Base-by-base conservation (phyloP, 2,888 invertebrate genomes). In the Tetragonula carbonaria region DNA sequence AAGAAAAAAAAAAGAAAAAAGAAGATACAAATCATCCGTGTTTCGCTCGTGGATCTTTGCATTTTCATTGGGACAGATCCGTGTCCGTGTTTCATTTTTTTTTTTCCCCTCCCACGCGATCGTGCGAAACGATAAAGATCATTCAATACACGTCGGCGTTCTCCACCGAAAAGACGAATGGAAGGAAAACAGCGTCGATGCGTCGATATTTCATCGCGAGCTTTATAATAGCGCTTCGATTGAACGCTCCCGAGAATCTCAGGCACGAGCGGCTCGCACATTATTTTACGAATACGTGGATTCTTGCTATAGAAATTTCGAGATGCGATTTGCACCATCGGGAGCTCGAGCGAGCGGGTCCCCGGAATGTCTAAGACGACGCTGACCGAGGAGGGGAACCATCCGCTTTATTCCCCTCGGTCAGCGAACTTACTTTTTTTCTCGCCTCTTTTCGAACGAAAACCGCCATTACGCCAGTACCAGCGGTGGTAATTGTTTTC, bases 21-120 rank as follows among this genome's bases (percentile, higher is more conserved):
- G 50, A 71, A 45, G 5, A 50, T 67, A 77, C 77, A 78, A 85
- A 80, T 85, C 77, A 76, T 77, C 67, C 63, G 11, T 33, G 21
- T 51, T 33, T 28, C 5, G 11, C 6, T 38, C 14, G 21, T 53
- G n/a, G 33, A 50, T 68, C 55, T 82, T 74, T 70, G 82, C 67
- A 55, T 73, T 76, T 79, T 79, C 75, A 73, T 79, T 76, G 53
- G 50, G 28, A 45, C 72, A 6, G 21, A 59, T 66, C 71, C 3
- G 4, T 51, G 50, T 14, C 14, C 50, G 33, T 23, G 18, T 65
- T n/a, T 21, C 21, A 38, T 38, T 14, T 38, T 74, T n/a, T n/a
- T 28, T 16, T 23, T 16, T 16, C 23, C 23, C 14, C 16, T 23
- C 16, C 28, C 28, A 28, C 28, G 0, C 28, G 16, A 8, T 11